Evolutionary conservation across 2,113 vertebrate species (phyloP).

Genomic region (Orcinus orca): DNA sequence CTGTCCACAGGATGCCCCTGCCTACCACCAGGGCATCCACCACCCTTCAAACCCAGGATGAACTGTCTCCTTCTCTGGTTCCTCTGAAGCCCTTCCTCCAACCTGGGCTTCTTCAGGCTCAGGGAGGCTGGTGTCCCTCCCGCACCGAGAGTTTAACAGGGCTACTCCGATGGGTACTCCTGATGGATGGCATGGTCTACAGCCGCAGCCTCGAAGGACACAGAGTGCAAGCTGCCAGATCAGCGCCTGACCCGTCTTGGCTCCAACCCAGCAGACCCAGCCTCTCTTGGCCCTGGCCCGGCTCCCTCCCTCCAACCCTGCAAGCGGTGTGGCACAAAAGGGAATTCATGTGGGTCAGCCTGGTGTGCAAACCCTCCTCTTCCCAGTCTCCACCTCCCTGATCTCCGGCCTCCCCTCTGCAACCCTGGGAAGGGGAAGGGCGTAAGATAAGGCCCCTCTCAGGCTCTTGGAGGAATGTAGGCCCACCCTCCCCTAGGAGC

Average conservation of each 20-base stretch:
- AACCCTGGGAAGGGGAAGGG: not conserved
- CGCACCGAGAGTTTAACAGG: not conserved
- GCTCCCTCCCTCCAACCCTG: not conserved
- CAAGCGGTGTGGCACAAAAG: not conserved
- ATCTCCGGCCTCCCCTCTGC: not conserved
- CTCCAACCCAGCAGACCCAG: fast-evolving
- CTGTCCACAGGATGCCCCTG: not conserved
- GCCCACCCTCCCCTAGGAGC: not conserved
- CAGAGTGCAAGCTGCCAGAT: not conserved
- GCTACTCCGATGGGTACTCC: not conserved
- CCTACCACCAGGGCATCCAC: not conserved
- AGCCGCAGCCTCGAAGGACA: not conserved
- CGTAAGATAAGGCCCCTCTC: not conserved
- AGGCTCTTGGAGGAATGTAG: not conserved
- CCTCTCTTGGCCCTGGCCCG: not conserved
- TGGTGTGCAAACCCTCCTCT: not conserved
- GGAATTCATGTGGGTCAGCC: not conserved
- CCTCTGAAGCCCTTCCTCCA: not conserved
- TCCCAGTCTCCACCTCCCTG: not conserved
- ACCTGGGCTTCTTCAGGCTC: not conserved
- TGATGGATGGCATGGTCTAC: fast-evolving
- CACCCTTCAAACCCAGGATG: not conserved
- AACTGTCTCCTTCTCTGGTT: not conserved
- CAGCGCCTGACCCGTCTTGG: not conserved
- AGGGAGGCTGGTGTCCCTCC: not conserved